Base-by-base conservation (phyloP, 2,797 vertebrate species). In the Poeciliopsis infans region DNA sequence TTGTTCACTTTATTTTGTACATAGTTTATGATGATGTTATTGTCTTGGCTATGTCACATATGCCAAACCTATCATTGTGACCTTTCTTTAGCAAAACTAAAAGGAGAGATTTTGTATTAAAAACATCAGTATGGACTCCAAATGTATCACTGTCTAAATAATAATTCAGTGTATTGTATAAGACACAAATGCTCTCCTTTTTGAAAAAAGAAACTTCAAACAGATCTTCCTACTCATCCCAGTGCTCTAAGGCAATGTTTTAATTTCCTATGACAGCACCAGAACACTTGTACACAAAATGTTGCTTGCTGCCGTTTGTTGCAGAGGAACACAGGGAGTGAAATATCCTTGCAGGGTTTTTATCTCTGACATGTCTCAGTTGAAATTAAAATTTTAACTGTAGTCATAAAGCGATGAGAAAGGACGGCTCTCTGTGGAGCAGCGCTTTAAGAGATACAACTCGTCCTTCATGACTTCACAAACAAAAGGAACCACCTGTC, bases 261-360 rank as follows among this genome's bases (percentile, higher is more conserved):
- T 90, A 86, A 92, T 93, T 93, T 91, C 81, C 73, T 83, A 81
- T 86, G 74, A 83, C 85, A 81, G 87, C 87, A 85, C 61, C 74
- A 82, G 74, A 86, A 87, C 79, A 89, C 86, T 89, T 88, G 79
- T 90, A 85, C 86, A 79, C 74, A 88, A 90, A 90, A 90, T 16
- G 88, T 74, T 36, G 51, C 87, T 92, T 90, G 85, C 81, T 84
- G 74, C 28, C 69, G 18, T 84, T 81, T 86, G 76, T 71, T 83
- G 76, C 87, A 81, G 83, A 86, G 71, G 81, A 87, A 78, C 85
- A 88, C 66, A 82, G 85, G 84, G 84, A 83, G 76, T 16, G 75
- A 79, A 81, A 78, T 74, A 66, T 73, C 33, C 36, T 77, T 77
- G 39, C 68, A 84, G 69, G 73, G 46, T 47, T 80, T 79, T 74